Evolutionary conservation across 2,888 invertebrate genomes (phyloP).

Genomic region (Tetropium fuscum): DNA sequence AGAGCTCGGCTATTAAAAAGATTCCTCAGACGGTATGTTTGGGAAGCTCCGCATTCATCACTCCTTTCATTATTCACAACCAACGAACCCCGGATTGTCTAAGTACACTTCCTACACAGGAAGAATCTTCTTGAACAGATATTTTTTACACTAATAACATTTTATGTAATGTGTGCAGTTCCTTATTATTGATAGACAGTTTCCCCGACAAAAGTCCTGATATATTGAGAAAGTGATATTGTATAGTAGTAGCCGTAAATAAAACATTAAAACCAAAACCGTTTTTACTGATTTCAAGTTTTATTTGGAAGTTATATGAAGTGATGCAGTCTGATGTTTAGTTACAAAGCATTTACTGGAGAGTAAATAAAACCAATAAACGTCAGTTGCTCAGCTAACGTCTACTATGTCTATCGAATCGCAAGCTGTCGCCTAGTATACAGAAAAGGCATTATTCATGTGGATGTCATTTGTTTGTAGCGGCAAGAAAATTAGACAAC

Average conservation of each 20-base stretch:
- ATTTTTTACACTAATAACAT: no score
- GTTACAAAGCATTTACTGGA: not conserved
- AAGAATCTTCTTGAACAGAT: not conserved
- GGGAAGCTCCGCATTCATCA: slow-evolving; percentile 11
- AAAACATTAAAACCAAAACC: no score
- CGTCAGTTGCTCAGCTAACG: slow-evolving; percentile 5
- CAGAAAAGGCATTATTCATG: slow-evolving; percentile 26
- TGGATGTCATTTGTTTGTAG: slow-evolving; percentile 33
- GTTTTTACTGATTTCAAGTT: no score
- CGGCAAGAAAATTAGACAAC: slow-evolving; percentile 40
- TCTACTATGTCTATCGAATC: slow-evolving; percentile 14
- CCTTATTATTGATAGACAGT: no score
- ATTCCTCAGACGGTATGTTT: slow-evolving; percentile 9
- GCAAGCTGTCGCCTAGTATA: not conserved
- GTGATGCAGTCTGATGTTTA: no score
- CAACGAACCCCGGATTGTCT: not conserved
- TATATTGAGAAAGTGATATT: no score
- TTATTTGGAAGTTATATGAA: no score
- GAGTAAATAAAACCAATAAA: not conserved
- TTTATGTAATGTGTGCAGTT: no score
- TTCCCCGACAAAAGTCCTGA: no score
- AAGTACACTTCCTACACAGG: slow-evolving; percentile 3
- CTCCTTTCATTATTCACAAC: slow-evolving; percentile 3
- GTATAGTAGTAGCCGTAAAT: no score
- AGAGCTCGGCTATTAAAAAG: slow-evolving; percentile 32